Evolutionary conservation across 2,797 vertebrate genomes (phyloP).

Genomic region (Myripristis murdjan): DNA sequence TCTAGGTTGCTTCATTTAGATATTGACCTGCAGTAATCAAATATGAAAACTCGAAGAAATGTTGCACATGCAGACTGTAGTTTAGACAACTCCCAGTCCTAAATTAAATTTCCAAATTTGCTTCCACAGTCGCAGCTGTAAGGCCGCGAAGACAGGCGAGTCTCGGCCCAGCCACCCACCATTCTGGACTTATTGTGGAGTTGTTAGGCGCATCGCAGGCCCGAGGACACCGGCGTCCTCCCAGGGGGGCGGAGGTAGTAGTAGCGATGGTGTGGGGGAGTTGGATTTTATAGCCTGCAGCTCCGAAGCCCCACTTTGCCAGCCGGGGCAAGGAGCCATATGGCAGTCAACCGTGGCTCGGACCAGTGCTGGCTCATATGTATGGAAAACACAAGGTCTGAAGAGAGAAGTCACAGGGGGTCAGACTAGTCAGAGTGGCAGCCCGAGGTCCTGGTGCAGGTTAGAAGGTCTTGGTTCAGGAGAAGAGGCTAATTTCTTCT

Average conservation of each 20-base stretch:
- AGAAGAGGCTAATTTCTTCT: conserved; percentile 82
- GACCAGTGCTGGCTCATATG: conserved; percentile 67
- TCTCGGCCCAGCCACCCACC: conserved; percentile 18
- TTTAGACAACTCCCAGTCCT: conserved; percentile 3
- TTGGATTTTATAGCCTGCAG: conserved; percentile 57
- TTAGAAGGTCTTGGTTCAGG: conserved; percentile 79
- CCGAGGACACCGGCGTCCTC: conserved; percentile 49
- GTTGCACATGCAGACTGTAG: conserved; percentile 20
- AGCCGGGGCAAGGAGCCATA: conserved; percentile 41
- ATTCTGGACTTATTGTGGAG: conserved; percentile 1
- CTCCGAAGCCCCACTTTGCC: conserved; percentile 37
- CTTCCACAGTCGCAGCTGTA: conserved; percentile 21
- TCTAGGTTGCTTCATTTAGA: conserved; percentile 41
- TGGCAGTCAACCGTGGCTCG: conserved; percentile 64
- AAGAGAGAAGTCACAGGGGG: conserved; percentile 65
- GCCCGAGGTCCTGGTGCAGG: conserved; percentile 77
- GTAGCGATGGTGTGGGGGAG: conserved; percentile 47
- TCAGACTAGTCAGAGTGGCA: conserved; percentile 70
- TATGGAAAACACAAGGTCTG: conserved; percentile 76
- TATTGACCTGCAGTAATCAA: conserved; percentile 23
- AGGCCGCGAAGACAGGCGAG: conserved; percentile 29
- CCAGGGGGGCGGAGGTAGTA: conserved; percentile 26
- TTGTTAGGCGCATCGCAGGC: conserved; percentile 30
- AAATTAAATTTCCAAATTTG: conserved; percentile 12
- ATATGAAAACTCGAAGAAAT: conserved; percentile 29